phyloP scores from a whole-genome alignment of 2,888 invertebrate genomes.

The Netelia fuscicornis region DNA sequence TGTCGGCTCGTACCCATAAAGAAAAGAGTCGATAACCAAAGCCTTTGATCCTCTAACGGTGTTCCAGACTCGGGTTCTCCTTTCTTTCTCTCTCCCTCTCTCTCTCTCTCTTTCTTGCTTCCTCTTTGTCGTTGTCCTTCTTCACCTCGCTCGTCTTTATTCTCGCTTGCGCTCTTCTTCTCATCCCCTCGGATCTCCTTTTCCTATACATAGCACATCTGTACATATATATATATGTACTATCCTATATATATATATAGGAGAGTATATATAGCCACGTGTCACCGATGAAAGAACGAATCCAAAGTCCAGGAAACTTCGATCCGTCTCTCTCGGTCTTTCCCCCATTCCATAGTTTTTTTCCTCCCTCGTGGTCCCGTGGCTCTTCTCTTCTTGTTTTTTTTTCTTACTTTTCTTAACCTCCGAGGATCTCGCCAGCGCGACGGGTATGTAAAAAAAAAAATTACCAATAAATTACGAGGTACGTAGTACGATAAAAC shows the following conservation, averaged over 20 bases:
- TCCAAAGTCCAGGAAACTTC: constrained; percentile 48
- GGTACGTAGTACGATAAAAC: constrained; percentile 20
- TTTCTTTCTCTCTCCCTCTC: constrained; percentile 1
- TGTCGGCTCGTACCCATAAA: constrained; percentile 71
- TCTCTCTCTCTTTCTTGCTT: neutral
- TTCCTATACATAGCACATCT: neutral
- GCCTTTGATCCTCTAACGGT: constrained; percentile 72
- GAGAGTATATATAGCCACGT: constrained; percentile 1
- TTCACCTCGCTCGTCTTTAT: constrained; percentile 21
- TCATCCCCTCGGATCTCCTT: constrained; percentile 5
- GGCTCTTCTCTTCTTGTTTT: neutral
- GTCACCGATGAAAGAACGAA: constrained; percentile 37
- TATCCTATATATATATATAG: neutral
- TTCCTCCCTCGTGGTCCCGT: constrained; percentile 18
- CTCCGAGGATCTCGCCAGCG: neutral
- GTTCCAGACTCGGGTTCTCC: constrained; percentile 59
- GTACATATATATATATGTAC: neutral
- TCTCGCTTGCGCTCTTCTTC: constrained; percentile 2
- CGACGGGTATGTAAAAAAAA: constrained; percentile 16
- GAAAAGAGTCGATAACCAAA: constrained; percentile 72
- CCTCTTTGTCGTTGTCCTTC: neutral
- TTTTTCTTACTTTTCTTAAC: neutral
- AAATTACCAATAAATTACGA: constrained; percentile 50
- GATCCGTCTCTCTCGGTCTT: constrained; percentile 22
- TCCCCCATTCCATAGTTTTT: constrained; percentile 32